Evolutionary conservation across 2,888 invertebrate species (phyloP).

Genomic region (Acronicta psi): DNA sequence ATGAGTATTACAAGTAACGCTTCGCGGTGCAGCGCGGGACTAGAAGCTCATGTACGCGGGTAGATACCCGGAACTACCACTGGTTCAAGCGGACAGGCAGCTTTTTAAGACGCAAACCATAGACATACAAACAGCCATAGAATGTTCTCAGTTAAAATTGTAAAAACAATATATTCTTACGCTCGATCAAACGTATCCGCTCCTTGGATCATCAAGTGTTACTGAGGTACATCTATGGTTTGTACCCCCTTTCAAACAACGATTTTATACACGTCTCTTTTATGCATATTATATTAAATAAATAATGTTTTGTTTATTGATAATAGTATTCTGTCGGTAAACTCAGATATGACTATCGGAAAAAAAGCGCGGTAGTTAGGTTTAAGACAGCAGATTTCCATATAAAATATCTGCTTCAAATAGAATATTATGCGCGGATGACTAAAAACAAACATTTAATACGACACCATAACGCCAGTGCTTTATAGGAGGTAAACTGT

Average conservation of each 20-base stretch:
- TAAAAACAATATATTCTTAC: too few relatives aligned
- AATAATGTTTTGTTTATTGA: constrained; percentile 21
- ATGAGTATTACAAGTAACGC: constrained; percentile 73
- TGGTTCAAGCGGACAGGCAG: not conserved
- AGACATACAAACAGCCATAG: not conserved
- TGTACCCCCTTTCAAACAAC: not conserved
- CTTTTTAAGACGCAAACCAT: not conserved
- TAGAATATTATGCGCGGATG: constrained; percentile 45
- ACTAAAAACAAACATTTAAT: constrained; percentile 29
- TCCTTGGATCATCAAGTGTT: too few relatives aligned
- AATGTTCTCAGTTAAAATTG: not conserved
- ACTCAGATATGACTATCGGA: constrained; percentile 16
- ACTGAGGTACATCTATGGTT: constrained; percentile 3
- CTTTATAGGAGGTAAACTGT: constrained; percentile 19
- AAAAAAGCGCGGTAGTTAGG: constrained; percentile 23
- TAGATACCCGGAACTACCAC: constrained; percentile 19
- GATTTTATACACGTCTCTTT: not conserved
- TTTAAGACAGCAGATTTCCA: constrained; percentile 26
- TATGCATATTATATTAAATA: constrained; percentile 20
- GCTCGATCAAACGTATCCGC: too few relatives aligned
- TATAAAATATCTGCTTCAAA: constrained; percentile 24
- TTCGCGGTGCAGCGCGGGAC: constrained; percentile 70
- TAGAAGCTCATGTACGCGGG: constrained; percentile 65
- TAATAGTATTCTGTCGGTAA: constrained; percentile 47
- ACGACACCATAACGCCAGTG: constrained; percentile 9